phyloP scores from a whole-genome alignment of 1,140 invertebrate species.

The Plodia interpunctella region DNA sequence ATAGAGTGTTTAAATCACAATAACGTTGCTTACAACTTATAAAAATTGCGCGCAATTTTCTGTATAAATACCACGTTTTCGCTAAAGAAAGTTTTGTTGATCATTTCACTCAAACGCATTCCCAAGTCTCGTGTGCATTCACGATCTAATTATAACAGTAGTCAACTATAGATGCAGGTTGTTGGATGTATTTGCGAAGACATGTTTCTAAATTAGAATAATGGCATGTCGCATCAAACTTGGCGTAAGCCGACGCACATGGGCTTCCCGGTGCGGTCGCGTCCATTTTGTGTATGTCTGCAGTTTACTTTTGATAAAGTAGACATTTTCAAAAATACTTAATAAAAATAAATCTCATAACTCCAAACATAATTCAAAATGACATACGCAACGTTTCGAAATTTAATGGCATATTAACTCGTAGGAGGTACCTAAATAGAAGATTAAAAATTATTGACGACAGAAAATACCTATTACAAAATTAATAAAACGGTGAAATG shows the following conservation, averaged over 20 bases:
- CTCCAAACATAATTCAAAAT: background rate
- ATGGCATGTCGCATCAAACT: constrained; percentile 40
- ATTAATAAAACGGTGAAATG: too few species aligned
- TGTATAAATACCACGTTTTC: background rate
- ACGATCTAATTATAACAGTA: constrained; percentile 58
- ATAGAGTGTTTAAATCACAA: too few species aligned
- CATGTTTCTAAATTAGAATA: constrained; percentile 61
- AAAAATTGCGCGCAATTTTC: background rate
- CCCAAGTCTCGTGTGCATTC: constrained; percentile 40
- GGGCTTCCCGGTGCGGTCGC: constrained; percentile 31
- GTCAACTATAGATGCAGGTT: constrained; percentile 48
- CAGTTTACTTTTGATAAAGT: constrained; percentile 16
- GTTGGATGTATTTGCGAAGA: constrained; percentile 49
- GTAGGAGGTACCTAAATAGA: too few species aligned
- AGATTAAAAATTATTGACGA: too few species aligned
- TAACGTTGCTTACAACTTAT: too few species aligned
- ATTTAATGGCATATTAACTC: too few species aligned
- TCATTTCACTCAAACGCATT: background rate
- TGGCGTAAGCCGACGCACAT: constrained; percentile 44
- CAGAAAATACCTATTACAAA: too few species aligned
- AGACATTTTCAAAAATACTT: background rate
- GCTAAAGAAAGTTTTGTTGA: background rate
- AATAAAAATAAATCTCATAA: background rate
- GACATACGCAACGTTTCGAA: too few species aligned
- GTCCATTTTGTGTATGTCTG: constrained; percentile 51